Evolutionary conservation across 2,113 vertebrate genomes (phyloP).

Genomic region (Cyprinodon tularosa): DNA sequence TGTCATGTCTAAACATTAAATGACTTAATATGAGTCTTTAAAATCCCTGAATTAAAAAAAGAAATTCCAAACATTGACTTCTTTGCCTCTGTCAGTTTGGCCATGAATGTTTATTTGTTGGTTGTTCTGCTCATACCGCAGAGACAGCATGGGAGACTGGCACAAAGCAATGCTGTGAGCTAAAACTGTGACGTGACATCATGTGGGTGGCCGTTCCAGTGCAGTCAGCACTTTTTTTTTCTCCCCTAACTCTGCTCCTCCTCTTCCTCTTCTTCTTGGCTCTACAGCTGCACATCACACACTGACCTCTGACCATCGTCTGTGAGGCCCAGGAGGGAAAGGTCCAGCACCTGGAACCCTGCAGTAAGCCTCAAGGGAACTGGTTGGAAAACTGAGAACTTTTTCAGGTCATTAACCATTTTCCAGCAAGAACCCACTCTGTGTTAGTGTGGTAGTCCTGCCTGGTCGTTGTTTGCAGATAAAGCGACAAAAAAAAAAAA

Average conservation of each 20-base stretch:
- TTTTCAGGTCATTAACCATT: constrained; percentile 18
- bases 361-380: constrained; percentile 23
- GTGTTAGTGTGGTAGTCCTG: constrained; percentile 20
- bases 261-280: constrained; percentile 20
- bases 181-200: constrained; percentile 67
- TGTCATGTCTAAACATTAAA: neutral
- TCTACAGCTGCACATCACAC: constrained; percentile 66
- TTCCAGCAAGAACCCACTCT: neutral
- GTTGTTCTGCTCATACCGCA: constrained; percentile 39
- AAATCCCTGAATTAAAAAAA: neutral
- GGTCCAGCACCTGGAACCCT: constrained; percentile 9
- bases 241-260: constrained; percentile 5
- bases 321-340: constrained; percentile 19
- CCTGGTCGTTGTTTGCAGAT: constrained; percentile 14
- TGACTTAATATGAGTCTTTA: neutral
- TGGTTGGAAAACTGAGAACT: neutral
- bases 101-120: constrained; percentile 51
- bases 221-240: constrained; percentile 66
- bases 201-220: constrained; percentile 54
- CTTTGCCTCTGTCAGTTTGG: constrained; percentile 29
- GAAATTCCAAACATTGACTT: constrained; percentile 22
- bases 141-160: constrained; percentile 59
- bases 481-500: constrained; percentile 36
- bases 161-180: constrained; percentile 51
- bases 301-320: constrained; percentile 65